These are phyloP conservation scores for Aporrectodea caliginosa DNA, from an alignment of 1,140 invertebrate genomes.

Conservation along the genomic window DNA sequence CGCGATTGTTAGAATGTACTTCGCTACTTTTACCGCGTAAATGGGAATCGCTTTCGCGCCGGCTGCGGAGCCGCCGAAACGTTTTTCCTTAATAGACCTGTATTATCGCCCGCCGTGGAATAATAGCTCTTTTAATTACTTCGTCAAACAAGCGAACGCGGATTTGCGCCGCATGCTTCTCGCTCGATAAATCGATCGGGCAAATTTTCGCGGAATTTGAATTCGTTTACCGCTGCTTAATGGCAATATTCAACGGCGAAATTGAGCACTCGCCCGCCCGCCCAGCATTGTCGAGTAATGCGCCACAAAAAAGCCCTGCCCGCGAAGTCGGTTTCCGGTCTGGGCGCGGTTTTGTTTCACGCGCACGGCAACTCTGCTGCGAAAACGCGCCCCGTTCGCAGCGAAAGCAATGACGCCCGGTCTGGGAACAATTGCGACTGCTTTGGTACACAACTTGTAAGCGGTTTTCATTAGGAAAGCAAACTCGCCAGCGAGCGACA, in stretches of 20 bases:
- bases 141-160: not conserved
- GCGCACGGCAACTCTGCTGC: not conserved
- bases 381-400: too few species aligned
- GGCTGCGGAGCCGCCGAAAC: not conserved
- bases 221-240: not conserved
- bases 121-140: not conserved
- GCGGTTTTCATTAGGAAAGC: too few species aligned
- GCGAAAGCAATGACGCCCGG: too few species aligned
- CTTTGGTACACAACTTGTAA: too few species aligned
- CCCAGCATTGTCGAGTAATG: not conserved
- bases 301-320: not conserved
- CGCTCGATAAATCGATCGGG: not conserved
- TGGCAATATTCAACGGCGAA: not conserved
- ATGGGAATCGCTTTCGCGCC: not conserved
- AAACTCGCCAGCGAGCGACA: too few species aligned
- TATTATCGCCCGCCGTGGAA: not conserved
- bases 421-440: too few species aligned
- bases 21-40: not conserved
- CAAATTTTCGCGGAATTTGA: not conserved
- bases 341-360: not conserved
- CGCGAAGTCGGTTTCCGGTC: not conserved
- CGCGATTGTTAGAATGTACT: not conserved
- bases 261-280: too few species aligned
- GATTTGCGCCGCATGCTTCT: not conserved
- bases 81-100: not conserved